phyloP scores from a whole-genome alignment of 2,888 invertebrate genomes.

The Unio pictorum region DNA sequence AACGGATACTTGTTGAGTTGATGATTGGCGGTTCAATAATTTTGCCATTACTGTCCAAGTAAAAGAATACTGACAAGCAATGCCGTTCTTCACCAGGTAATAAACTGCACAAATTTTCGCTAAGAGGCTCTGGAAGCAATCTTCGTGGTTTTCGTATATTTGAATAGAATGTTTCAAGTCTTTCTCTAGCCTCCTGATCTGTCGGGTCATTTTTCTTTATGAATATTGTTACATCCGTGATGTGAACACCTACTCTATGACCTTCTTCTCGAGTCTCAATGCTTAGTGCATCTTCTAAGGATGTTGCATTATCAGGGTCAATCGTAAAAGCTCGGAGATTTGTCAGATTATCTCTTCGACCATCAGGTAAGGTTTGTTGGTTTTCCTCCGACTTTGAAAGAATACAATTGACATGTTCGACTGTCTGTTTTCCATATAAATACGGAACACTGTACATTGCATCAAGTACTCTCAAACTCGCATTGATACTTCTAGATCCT shows the following conservation, averaged over 20 bases:
- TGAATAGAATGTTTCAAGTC: constrained; percentile 34
- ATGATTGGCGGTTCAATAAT: neutral
- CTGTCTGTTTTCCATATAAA: constrained; percentile 14
- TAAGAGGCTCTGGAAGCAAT: constrained; percentile 38
- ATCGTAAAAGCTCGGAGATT: constrained; percentile 31
- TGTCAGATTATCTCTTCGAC: constrained; percentile 22
- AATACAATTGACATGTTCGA: constrained; percentile 2
- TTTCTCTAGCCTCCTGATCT: constrained; percentile 34
- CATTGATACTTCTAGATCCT: constrained; percentile 1
- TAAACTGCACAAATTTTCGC: constrained; percentile 20
- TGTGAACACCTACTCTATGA: constrained; percentile 35
- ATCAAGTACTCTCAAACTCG: constrained; percentile 16
- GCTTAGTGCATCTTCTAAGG: constrained; percentile 41
- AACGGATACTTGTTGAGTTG: constrained; percentile 6
- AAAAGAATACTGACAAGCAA: constrained; percentile 30
- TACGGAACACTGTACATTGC: constrained; percentile 22
- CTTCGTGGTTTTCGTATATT: constrained; percentile 12
- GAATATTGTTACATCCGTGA: constrained; percentile 37
- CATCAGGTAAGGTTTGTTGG: neutral
- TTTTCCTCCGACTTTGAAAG: neutral
- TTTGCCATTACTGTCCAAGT: constrained; percentile 7
- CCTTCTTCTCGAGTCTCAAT: constrained; percentile 14
- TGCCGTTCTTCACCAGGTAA: constrained; percentile 19
- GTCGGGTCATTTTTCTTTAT: constrained; percentile 27
- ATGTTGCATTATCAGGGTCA: constrained; percentile 28